phyloP scores from a whole-genome alignment of 2,888 invertebrate genomes.

The Sericinus montela region DNA sequence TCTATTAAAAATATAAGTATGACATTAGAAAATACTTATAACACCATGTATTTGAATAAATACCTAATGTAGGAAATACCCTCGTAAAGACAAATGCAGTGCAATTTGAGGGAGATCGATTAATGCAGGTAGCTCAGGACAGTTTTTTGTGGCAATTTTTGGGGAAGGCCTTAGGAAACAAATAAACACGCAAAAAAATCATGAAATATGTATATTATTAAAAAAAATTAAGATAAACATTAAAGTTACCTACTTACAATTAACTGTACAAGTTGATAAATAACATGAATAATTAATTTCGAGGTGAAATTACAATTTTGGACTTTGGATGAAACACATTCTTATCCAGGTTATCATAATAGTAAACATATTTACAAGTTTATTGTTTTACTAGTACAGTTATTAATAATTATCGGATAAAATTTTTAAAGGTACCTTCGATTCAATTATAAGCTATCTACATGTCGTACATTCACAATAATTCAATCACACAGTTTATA shows the following conservation, averaged over 20 bases:
- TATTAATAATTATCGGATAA: slow-evolving; percentile 31
- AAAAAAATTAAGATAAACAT: slow-evolving; percentile 73
- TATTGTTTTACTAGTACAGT: slow-evolving; percentile 34
- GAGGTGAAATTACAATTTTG: slow-evolving; percentile 52
- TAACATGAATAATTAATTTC: slow-evolving; percentile 57
- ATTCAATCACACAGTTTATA: slow-evolving; percentile 28
- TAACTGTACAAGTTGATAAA: slow-evolving; percentile 73
- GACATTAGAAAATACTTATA: too few species aligned
- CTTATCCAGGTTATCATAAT: slow-evolving; percentile 47
- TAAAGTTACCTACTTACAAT: slow-evolving; percentile 70
- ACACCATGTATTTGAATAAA: too few species aligned
- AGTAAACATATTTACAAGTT: slow-evolving; percentile 55
- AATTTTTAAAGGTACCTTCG: slow-evolving; percentile 49
- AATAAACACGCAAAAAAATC: slow-evolving; percentile 42
- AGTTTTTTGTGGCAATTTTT: too few species aligned
- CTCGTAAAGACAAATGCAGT: too few species aligned
- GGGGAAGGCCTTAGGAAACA: too few species aligned
- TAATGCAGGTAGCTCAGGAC: too few species aligned
- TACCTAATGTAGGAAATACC: too few species aligned
- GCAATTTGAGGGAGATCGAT: too few species aligned
- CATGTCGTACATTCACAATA: slow-evolving; percentile 37
- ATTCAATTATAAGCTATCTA: slow-evolving; percentile 40
- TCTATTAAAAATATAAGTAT: too few species aligned
- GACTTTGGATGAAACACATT: slow-evolving; percentile 50
- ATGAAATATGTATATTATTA: slow-evolving; percentile 71